These are phyloP conservation scores for Lacerta viridis DNA, from an alignment of 2,797 vertebrate species.

Conservation along the genomic window DNA sequence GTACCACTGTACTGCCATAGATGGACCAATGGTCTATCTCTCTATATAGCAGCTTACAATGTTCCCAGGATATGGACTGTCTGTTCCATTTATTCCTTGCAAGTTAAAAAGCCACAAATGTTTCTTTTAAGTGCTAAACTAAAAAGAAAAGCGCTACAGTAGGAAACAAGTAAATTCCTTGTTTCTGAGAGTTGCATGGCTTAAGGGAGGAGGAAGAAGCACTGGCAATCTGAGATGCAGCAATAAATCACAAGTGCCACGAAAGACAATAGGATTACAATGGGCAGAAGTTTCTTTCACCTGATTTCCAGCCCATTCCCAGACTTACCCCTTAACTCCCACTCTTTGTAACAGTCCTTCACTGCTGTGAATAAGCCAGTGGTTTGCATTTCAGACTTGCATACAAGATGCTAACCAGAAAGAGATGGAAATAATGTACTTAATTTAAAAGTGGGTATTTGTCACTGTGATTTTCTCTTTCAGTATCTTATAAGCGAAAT, in stretches of 20 bases:
- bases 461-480: constrained; percentile 61
- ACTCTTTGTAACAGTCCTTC: constrained; percentile 45
- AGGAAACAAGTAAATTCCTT: constrained; percentile 15
- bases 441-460: constrained; percentile 72
- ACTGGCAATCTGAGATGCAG: not conserved
- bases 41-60: too few relatives aligned
- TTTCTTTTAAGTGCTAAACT: too few relatives aligned
- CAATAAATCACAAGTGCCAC: not conserved
- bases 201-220: constrained; percentile 23
- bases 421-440: constrained; percentile 55
- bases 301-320: constrained; percentile 23
- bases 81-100: not conserved
- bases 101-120: too few relatives aligned
- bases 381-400: constrained; percentile 35
- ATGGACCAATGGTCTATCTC: too few relatives aligned
- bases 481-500: constrained; percentile 69
- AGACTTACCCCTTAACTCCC: constrained; percentile 41
- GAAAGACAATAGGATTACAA: constrained; percentile 2
- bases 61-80: not conserved
- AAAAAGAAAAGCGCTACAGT: not conserved
- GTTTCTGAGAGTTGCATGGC: constrained; percentile 12
- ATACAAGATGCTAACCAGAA: constrained; percentile 43
- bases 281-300: constrained; percentile 29
- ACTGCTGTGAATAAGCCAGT: constrained; percentile 37
- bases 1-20: too few relatives aligned